Conservation (phyloP, 2,113 vertebrate species). For the Ailurus styani region DNA sequence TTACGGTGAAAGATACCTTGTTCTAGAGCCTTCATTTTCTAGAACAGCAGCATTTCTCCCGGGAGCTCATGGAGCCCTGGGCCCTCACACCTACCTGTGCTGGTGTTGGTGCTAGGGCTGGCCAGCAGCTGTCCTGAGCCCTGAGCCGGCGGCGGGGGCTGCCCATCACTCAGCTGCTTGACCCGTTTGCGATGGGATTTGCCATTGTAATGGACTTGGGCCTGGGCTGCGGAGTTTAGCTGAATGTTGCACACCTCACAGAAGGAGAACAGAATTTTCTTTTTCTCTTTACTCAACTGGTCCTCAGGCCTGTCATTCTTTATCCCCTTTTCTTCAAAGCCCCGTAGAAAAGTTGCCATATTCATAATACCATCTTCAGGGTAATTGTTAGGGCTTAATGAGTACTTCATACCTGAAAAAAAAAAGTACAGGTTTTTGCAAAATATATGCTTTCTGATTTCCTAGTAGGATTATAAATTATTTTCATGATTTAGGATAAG, state of each 20-base stretch:
- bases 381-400: slow-evolving; percentile 84
- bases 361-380: slow-evolving; percentile 88
- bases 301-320: slow-evolving; percentile 78
- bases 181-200: slow-evolving; percentile 94
- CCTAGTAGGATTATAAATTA: background rate
- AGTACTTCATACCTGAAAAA: slow-evolving; percentile 87
- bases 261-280: slow-evolving; percentile 90
- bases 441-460: background rate
- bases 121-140: slow-evolving; percentile 66
- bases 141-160: slow-evolving; percentile 75
- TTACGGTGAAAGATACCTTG: background rate
- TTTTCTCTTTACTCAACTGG: slow-evolving; percentile 86
- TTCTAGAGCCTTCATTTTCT: background rate
- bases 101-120: slow-evolving; percentile 67
- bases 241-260: slow-evolving; percentile 98
- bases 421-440: background rate
- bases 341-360: slow-evolving; percentile 82
- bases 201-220: slow-evolving; percentile 95
- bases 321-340: slow-evolving; percentile 86
- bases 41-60: background rate
- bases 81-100: slow-evolving; percentile 81
- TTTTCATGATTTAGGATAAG: background rate
- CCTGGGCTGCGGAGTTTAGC: slow-evolving; percentile 93
- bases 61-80: accelerated
- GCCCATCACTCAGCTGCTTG: slow-evolving; percentile 90